phyloP scores from a whole-genome alignment of 2,113 vertebrate species.

The Columba livia region DNA sequence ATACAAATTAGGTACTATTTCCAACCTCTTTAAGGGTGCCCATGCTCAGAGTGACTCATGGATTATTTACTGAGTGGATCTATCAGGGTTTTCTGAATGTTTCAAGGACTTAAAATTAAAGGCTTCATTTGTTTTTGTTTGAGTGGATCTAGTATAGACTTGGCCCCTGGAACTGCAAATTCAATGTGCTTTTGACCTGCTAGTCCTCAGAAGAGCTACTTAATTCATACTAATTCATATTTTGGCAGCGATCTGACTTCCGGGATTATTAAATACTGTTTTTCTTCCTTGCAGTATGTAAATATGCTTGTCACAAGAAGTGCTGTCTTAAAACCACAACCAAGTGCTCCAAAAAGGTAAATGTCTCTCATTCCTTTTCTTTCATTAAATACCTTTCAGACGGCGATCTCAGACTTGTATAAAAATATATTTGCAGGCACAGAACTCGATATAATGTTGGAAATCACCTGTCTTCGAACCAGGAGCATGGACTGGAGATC shows the following conservation, averaged over 20 bases:
- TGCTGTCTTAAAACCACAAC: conserved; percentile 92
- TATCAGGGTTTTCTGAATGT: not conserved
- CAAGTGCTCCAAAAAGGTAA: conserved; percentile 97
- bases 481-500: not conserved
- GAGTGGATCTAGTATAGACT: not conserved
- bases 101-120: not conserved
- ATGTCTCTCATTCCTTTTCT: not conserved
- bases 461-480: not conserved
- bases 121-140: not conserved
- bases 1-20: not conserved
- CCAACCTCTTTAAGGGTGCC: not conserved
- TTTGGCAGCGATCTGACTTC: not conserved
- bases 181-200: not conserved
- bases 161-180: not conserved
- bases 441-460: not conserved
- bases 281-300: conserved; percentile 87
- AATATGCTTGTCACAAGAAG: conserved; percentile 96
- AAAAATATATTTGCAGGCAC: not conserved
- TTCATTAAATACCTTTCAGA: not conserved
- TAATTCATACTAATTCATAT: not conserved
- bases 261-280: not conserved
- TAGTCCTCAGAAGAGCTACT: not conserved
- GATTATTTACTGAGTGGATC: not conserved
- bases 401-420: not conserved
- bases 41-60: not conserved